Percentiles rank a stretch among this genome's conserved stretches.
phyloP scores from a whole-genome alignment of 2,797 vertebrate genomes.

The Sparidentex hasta region DNA sequence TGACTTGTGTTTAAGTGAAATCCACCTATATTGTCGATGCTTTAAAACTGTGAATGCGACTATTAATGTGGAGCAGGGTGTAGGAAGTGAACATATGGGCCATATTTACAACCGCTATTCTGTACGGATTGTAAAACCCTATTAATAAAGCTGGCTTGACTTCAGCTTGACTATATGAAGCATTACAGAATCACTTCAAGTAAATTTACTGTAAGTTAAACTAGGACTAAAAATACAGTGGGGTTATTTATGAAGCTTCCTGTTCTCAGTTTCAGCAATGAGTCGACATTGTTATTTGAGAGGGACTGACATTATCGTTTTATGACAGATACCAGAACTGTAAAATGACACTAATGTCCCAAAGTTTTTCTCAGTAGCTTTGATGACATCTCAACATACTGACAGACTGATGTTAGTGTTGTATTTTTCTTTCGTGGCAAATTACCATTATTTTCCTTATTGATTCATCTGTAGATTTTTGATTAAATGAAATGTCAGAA shows the following conservation, averaged over 20 bases:
- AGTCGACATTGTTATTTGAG: slow-evolving; percentile 12
- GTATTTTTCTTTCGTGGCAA: not conserved
- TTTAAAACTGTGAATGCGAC: not conserved
- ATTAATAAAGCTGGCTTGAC: not conserved
- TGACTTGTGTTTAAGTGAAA: not conserved
- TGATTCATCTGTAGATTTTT: not conserved
- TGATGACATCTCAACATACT: not conserved
- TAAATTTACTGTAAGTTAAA: slow-evolving; percentile 32
- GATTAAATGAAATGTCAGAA: not conserved
- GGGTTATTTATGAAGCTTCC: slow-evolving; percentile 45
- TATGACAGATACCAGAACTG: slow-evolving; percentile 8
- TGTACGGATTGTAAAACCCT: not conserved
- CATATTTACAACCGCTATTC: not conserved
- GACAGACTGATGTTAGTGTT: not conserved
- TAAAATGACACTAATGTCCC: slow-evolving; percentile 8
- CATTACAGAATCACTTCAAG: not conserved
- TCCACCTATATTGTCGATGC: not conserved
- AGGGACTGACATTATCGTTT: slow-evolving; percentile 36
- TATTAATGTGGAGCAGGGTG: slow-evolving; percentile 12
- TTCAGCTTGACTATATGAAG: not conserved
- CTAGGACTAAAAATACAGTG: slow-evolving; percentile 36
- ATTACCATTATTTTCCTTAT: not conserved
- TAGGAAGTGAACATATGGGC: not conserved
- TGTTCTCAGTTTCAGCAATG: slow-evolving; percentile 42
- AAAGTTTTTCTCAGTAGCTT: not conserved